Conservation (phyloP, 1,140 invertebrate species). For the Matsumurasca onukii region DNA sequence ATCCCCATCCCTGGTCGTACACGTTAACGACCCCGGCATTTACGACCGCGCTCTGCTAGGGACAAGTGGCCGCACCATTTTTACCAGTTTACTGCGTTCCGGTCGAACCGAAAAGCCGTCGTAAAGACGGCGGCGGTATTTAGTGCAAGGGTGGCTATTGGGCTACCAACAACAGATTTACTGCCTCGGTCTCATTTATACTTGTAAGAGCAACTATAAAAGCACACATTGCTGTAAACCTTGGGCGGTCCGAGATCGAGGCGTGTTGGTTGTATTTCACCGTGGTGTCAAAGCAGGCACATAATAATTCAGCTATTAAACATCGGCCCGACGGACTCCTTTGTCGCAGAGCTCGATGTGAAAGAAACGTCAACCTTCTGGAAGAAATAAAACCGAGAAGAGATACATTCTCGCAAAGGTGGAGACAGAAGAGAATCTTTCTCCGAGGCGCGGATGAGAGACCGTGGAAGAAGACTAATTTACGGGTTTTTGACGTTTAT, state of each 20-base stretch:
- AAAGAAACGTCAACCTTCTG: too few relatives aligned
- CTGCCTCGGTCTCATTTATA: background rate
- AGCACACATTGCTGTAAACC: constrained; percentile 14
- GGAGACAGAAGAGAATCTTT: too few relatives aligned
- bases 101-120: background rate
- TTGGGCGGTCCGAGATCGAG: constrained; percentile 9
- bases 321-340: too few relatives aligned
- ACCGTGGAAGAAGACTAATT: too few relatives aligned
- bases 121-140: constrained; percentile 14
- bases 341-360: too few relatives aligned
- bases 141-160: constrained; percentile 19
- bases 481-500: too few relatives aligned
- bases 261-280: constrained; percentile 16
- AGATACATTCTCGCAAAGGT: too few relatives aligned
- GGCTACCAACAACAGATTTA: background rate
- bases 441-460: too few relatives aligned
- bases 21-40: background rate
- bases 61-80: constrained; percentile 10
- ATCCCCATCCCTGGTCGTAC: background rate
- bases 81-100: constrained; percentile 18
- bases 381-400: too few relatives aligned
- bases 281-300: constrained; percentile 10
- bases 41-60: background rate
- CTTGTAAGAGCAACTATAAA: constrained; percentile 23
- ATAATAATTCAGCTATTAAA: background rate